Percentiles rank a stretch among this genome's conserved stretches.
Conservation (phyloP, 2,888 invertebrate species). For the Drosophila maculinotata region DNA sequence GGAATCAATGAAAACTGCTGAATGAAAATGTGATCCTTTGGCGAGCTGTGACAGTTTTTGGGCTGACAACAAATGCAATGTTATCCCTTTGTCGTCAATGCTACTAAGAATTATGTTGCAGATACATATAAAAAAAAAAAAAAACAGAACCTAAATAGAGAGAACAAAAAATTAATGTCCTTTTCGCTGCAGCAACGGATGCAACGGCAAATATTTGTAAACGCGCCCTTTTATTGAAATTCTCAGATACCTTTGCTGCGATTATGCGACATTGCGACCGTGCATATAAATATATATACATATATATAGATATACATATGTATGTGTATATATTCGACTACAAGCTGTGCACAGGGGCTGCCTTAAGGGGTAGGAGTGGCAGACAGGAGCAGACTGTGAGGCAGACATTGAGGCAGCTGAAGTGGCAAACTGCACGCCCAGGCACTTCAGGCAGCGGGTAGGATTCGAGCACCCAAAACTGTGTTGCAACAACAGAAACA, state of each 20-base stretch:
- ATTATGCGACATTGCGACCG: constrained; percentile 37
- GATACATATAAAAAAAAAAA: constrained; percentile 18
- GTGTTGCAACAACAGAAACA: constrained; percentile 24
- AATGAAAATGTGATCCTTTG: constrained; percentile 72
- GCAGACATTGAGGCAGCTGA: constrained; percentile 49
- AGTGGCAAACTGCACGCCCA: constrained; percentile 56
- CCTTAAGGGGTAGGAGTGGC: constrained; percentile 18
- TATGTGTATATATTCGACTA: constrained; percentile 17
- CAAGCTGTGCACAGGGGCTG: constrained; percentile 48
- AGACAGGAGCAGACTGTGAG: not conserved
- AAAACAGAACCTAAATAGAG: constrained; percentile 24
- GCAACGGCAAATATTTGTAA: constrained; percentile 78
- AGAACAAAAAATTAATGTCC: constrained; percentile 57
- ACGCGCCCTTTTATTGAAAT: constrained; percentile 72
- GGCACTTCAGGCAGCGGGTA: constrained; percentile 32
- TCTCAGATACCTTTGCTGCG: constrained; percentile 48
- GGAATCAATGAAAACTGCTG: constrained; percentile 75
- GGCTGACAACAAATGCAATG: constrained; percentile 78
- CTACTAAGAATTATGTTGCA: constrained; percentile 78
- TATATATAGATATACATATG: not conserved
- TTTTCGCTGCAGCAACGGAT: constrained; percentile 67
- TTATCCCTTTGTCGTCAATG: constrained; percentile 79
- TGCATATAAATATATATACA: no score
- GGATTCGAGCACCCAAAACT: constrained; percentile 16
- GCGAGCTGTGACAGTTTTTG: constrained; percentile 76